Percentiles rank a stretch among this genome's conserved stretches.
Evolutionary conservation across 1,140 invertebrate species (phyloP).

Genomic region (Coelopa frigida): DNA sequence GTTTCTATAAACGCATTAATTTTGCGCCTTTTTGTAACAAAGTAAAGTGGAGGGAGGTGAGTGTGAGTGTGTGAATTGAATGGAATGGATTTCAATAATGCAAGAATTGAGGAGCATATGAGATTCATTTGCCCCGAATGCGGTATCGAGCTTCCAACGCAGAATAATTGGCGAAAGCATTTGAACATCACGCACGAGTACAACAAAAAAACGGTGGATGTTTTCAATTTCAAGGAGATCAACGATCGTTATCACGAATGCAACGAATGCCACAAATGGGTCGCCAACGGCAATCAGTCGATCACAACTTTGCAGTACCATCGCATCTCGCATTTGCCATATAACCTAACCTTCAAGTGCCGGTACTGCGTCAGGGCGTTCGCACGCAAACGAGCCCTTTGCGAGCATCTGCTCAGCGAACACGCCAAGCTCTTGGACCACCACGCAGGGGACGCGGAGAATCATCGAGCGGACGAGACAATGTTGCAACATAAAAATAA

Average conservation of each 20-base stretch:
- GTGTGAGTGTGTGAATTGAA: too few relatives aligned
- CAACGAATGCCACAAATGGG: constrained; percentile 34
- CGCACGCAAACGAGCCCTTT: constrained; percentile 26
- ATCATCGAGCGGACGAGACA: neutral
- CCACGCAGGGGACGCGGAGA: neutral
- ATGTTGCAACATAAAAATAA: constrained; percentile 14
- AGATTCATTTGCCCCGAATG: constrained; percentile 38
- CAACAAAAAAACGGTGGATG: constrained; percentile 24
- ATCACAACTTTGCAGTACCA: constrained; percentile 38
- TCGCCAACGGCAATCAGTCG: constrained; percentile 34
- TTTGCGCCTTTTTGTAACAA: too few relatives aligned
- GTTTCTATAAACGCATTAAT: too few relatives aligned
- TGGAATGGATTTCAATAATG: too few relatives aligned
- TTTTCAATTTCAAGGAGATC: constrained; percentile 38
- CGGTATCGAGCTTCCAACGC: constrained; percentile 32
- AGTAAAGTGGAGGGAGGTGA: too few relatives aligned
- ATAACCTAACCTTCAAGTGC: constrained; percentile 30
- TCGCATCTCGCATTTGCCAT: constrained; percentile 35
- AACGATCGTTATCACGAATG: constrained; percentile 36
- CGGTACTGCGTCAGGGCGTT: constrained; percentile 29
- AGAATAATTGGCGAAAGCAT: constrained; percentile 35
- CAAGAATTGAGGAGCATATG: constrained; percentile 33
- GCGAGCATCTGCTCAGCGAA: constrained; percentile 21
- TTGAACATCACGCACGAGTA: constrained; percentile 32
- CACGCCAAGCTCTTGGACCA: constrained; percentile 3